Percentiles rank a stretch among this genome's conserved stretches.
phyloP scores from a whole-genome alignment of 1,140 invertebrate genomes.

The Drosophila cardini region DNA sequence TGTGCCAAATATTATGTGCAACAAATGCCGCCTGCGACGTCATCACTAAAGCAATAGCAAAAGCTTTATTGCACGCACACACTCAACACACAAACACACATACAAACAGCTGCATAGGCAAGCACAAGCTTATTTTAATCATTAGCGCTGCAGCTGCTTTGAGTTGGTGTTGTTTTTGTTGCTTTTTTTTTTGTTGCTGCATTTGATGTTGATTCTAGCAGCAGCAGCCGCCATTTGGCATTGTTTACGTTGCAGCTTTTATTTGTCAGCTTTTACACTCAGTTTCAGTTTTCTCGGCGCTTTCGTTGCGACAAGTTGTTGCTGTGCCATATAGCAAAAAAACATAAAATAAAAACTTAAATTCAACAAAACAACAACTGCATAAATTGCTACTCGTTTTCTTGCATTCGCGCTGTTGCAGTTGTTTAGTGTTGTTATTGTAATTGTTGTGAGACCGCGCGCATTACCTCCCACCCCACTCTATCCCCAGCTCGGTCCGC shows the following conservation, averaged over 20 bases:
- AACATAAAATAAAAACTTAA: constrained; percentile 1
- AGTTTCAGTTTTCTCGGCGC: constrained; percentile 73
- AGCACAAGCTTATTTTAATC: constrained; percentile 59
- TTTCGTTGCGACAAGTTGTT: constrained; percentile 73
- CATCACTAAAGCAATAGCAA: constrained; percentile 44
- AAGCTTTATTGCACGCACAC: constrained; percentile 42
- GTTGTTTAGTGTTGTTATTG: constrained; percentile 4
- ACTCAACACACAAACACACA: constrained; percentile 13
- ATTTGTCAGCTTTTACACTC: constrained; percentile 70
- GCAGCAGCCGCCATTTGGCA: constrained; percentile 51
- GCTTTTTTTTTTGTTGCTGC: constrained; percentile 35
- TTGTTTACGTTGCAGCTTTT: constrained; percentile 81
- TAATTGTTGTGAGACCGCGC: constrained; percentile 24
- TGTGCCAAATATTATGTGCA: constrained; percentile 49
- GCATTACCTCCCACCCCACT: constrained; percentile 3
- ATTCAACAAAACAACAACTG: constrained; percentile 4
- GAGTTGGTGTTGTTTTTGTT: constrained; percentile 43
- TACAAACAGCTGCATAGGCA: constrained; percentile 1
- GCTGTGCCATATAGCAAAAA: constrained; percentile 31
- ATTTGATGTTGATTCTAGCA: constrained; percentile 49
- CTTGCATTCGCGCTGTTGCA: constrained; percentile 16
- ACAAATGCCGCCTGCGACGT: constrained; percentile 75
- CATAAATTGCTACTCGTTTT: constrained; percentile 17
- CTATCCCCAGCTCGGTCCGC: not conserved
- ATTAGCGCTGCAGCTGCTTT: constrained; percentile 65